Evolutionary conservation across 1,140 invertebrate species (phyloP).

Genomic region (Subanguina moxae): DNA sequence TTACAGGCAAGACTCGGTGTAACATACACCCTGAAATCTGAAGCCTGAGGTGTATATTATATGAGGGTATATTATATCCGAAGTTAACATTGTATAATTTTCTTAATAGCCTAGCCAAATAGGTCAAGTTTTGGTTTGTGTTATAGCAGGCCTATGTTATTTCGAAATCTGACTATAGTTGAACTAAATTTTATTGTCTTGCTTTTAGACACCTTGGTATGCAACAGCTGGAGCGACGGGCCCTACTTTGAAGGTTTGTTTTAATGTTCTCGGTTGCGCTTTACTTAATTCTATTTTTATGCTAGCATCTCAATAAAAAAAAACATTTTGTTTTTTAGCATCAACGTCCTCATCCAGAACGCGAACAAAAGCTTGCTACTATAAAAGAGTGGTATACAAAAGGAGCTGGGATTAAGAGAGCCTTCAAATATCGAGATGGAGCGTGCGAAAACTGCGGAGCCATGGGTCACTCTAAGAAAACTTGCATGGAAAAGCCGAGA

Average conservation of each 20-base stretch:
- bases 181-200: no score
- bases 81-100: no score
- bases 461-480: constrained; percentile 91
- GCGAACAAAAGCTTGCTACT: constrained; percentile 69
- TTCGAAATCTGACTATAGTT: no score
- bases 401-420: constrained; percentile 56
- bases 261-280: constrained; percentile 10
- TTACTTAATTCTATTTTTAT: constrained; percentile 12
- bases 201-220: constrained; percentile 82
- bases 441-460: constrained; percentile 99
- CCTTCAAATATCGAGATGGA: constrained; percentile 86
- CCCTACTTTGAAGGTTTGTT: constrained; percentile 76
- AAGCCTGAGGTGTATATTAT: no score
- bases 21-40: no score
- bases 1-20: no score
- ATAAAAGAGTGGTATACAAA: constrained; percentile 76
- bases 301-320: background rate
- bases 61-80: no score
- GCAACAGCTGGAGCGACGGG: constrained; percentile 74
- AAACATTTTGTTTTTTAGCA: constrained; percentile 65
- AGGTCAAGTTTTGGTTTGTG: no score
- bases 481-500: constrained; percentile 90
- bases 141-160: no score
- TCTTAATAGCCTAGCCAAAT: no score
- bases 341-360: constrained; percentile 85